A percentile compares a stretch with the other conserved stretches of the same genome.
Conservation (phyloP, 2,888 invertebrate genomes). For the Baccha elongata region DNA sequence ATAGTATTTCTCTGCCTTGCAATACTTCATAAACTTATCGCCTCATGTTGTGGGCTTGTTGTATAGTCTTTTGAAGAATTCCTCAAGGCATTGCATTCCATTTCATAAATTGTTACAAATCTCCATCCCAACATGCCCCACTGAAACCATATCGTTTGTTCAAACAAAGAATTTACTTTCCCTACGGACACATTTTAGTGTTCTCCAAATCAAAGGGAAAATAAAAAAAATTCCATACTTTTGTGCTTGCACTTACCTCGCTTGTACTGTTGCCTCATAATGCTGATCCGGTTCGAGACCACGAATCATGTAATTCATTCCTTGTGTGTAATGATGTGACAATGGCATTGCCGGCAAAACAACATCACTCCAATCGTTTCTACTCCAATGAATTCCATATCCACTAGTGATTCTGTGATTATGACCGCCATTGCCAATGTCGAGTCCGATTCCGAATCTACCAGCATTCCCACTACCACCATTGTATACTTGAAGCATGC, state of each 20-base stretch:
- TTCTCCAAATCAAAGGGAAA: constrained; percentile 20
- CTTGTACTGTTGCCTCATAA: constrained; percentile 87
- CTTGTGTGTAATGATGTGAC: constrained; percentile 84
- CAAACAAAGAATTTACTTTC: constrained; percentile 28
- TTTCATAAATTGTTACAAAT: constrained; percentile 39
- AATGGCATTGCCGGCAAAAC: constrained; percentile 84
- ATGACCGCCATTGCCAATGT: constrained; percentile 75
- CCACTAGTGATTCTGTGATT: constrained; percentile 80
- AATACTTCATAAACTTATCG: constrained; percentile 47
- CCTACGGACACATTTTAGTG: constrained; percentile 44
- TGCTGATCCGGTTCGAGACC: constrained; percentile 86
- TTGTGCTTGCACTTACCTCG: constrained; percentile 81
- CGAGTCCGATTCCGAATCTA: constrained; percentile 58
- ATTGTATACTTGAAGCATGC: constrained; percentile 78
- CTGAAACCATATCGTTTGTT: not conserved
- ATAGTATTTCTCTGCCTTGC: constrained; percentile 14
- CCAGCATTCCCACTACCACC: constrained; percentile 63
- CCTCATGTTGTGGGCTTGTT: constrained; percentile 18
- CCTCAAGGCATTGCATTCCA: constrained; percentile 43
- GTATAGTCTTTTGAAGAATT: constrained; percentile 22
- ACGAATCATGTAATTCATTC: constrained; percentile 87
- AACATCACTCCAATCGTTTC: constrained; percentile 85
- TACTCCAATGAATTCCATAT: constrained; percentile 82
- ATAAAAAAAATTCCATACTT: not conserved
- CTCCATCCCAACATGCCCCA: not conserved